Percentiles rank a stretch among this genome's conserved stretches.
Evolutionary conservation across 2,888 invertebrate genomes (phyloP).

Genomic region (Hecatera dysodea): DNA sequence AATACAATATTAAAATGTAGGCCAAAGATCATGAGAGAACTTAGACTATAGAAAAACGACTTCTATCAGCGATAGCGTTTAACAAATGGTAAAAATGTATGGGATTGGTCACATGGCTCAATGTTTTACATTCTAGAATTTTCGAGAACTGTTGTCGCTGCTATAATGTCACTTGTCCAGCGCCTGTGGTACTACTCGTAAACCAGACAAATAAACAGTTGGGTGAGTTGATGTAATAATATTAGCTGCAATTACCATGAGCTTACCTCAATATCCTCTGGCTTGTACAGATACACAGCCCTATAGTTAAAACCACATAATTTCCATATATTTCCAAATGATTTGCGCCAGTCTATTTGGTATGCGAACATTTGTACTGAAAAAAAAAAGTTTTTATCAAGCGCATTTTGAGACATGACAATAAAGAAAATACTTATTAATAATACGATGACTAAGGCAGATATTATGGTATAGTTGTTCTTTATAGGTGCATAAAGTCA

Average conservation of each 20-base stretch:
- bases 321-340: conserved; percentile 55
- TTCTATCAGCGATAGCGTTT: too few species aligned
- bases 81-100: too few species aligned
- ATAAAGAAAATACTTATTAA: not conserved
- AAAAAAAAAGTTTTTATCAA: conserved; percentile 5
- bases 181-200: too few species aligned
- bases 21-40: not conserved
- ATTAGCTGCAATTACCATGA: not conserved
- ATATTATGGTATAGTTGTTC: too few species aligned
- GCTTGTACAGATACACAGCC: conserved; percentile 60
- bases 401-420: not conserved
- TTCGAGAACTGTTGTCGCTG: too few species aligned
- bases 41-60: too few species aligned
- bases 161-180: too few species aligned
- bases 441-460: too few species aligned
- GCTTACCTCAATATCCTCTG: conserved; percentile 65
- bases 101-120: too few species aligned
- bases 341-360: conserved; percentile 43
- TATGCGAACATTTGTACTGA: conserved; percentile 45
- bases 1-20: not conserved
- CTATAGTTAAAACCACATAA: conserved; percentile 52
- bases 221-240: not conserved
- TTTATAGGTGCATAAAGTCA: too few species aligned
- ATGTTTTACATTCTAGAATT: too few species aligned
- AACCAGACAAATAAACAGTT: not conserved